Evolutionary conservation across 2,797 vertebrate species (phyloP).

Genomic region (Scolopax rusticola): DNA sequence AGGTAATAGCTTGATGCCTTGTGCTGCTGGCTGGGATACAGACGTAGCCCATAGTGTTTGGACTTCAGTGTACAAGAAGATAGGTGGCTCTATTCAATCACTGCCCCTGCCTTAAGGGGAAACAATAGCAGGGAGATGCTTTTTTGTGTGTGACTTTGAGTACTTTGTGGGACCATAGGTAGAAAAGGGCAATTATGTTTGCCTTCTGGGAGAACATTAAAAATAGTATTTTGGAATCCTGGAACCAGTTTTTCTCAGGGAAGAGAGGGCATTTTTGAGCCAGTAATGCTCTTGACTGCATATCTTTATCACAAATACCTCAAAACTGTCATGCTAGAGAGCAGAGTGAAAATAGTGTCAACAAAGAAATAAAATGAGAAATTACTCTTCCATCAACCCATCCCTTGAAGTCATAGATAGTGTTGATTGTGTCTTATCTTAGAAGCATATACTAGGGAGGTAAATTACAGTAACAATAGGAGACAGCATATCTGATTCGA

Average conservation of each 20-base stretch:
- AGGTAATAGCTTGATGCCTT: constrained; percentile 17
- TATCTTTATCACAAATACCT: constrained; percentile 50
- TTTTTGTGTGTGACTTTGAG: background rate
- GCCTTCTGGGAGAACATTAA: constrained; percentile 1
- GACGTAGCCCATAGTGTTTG: background rate
- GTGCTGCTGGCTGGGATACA: constrained; percentile 3
- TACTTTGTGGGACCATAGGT: background rate
- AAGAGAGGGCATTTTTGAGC: background rate
- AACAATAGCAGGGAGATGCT: background rate
- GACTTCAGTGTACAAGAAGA: background rate
- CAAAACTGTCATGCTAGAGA: constrained; percentile 8
- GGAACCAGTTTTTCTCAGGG: background rate
- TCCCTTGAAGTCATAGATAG: constrained; percentile 43
- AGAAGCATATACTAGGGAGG: constrained; percentile 23
- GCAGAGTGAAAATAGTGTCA: constrained; percentile 33
- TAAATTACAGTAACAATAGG: constrained; percentile 58
- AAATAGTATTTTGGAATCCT: background rate
- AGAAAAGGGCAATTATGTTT: constrained; percentile 25
- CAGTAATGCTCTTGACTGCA: background rate
- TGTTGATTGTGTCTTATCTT: constrained; percentile 58
- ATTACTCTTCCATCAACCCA: constrained; percentile 48
- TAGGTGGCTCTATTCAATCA: background rate
- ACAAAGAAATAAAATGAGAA: constrained; percentile 55
- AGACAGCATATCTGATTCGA: background rate
- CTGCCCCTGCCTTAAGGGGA: background rate